Percentiles rank a stretch among this genome's conserved stretches.
These are phyloP conservation scores for Oncorhynchus keta DNA, from an alignment of 2,113 vertebrate species.

Conservation along the genomic window DNA sequence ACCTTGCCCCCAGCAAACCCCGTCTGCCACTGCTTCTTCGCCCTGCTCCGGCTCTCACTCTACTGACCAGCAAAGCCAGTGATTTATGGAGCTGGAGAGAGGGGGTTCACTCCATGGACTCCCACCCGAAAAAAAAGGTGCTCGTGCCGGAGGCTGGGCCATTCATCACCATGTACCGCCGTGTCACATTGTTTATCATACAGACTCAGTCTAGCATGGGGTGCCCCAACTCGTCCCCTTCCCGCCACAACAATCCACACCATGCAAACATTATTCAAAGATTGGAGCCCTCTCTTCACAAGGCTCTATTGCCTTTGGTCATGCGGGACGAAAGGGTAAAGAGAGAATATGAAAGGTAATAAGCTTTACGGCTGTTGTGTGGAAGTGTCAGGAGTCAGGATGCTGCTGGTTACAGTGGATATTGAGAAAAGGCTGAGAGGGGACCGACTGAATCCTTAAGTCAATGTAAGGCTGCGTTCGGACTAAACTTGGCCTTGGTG, in stretches of 20 bases:
- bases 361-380: no score
- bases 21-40: constrained; percentile 22
- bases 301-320: constrained; percentile 1
- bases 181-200: constrained; percentile 56
- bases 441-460: no score
- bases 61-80: constrained; percentile 14
- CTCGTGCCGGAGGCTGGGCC: constrained; percentile 43
- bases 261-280: constrained; percentile 22
- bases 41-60: constrained; percentile 1
- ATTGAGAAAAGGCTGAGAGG: no score
- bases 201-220: constrained; percentile 19
- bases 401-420: no score
- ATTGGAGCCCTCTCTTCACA: constrained; percentile 2
- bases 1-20: constrained; percentile 20
- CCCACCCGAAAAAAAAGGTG: constrained; percentile 51
- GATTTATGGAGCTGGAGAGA: constrained; percentile 54
- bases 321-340: background rate
- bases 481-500: no score
- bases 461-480: no score
- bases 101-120: constrained; percentile 48
- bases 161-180: constrained; percentile 55
- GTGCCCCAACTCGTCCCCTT: constrained; percentile 19
- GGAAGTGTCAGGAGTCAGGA: no score
- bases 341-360: no score
- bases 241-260: background rate